Conservation (phyloP, 2,888 invertebrate species). For the Copidosoma aretas region DNA sequence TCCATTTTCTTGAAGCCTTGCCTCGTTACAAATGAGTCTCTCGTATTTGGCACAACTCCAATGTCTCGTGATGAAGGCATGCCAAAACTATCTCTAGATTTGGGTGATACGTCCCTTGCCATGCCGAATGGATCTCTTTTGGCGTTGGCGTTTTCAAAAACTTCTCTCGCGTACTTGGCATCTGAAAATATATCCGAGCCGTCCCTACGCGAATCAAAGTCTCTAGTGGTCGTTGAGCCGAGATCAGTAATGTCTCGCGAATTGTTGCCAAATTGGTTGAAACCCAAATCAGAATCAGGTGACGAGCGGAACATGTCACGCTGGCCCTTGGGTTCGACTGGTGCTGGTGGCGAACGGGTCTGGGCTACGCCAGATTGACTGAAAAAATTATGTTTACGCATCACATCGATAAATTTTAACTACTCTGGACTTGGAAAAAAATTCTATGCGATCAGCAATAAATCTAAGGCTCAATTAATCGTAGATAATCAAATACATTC, state of each 20-base stretch:
- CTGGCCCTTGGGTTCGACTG: constrained; percentile 67
- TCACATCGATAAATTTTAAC: neutral
- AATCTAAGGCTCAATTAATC: neutral
- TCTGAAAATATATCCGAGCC: constrained; percentile 58
- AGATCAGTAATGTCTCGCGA: constrained; percentile 57
- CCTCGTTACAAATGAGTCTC: constrained; percentile 58
- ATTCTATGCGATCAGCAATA: neutral
- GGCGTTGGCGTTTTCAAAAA: constrained; percentile 56
- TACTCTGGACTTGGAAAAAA: neutral
- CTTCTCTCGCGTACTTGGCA: constrained; percentile 58
- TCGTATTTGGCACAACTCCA: constrained; percentile 60
- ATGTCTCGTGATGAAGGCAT: constrained; percentile 60
- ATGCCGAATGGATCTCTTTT: constrained; percentile 59
- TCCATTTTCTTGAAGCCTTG: constrained; percentile 70
- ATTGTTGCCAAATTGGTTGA: constrained; percentile 58
- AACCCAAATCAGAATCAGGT: constrained; percentile 56
- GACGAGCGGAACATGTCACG: constrained; percentile 55
- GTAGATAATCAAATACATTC: neutral
- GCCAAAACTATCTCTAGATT: constrained; percentile 60
- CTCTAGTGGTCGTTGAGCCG: constrained; percentile 53
- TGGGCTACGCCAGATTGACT: constrained; percentile 65
- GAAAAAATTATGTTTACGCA: constrained; percentile 18
- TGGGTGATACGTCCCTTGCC: constrained; percentile 59
- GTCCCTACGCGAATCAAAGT: constrained; percentile 58
- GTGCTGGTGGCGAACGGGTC: constrained; percentile 72